Evolutionary conservation across 1,140 invertebrate species (phyloP), one percentile per base, ranked within the genome.

Genomic region (Drosophila chauvacae): DNA sequence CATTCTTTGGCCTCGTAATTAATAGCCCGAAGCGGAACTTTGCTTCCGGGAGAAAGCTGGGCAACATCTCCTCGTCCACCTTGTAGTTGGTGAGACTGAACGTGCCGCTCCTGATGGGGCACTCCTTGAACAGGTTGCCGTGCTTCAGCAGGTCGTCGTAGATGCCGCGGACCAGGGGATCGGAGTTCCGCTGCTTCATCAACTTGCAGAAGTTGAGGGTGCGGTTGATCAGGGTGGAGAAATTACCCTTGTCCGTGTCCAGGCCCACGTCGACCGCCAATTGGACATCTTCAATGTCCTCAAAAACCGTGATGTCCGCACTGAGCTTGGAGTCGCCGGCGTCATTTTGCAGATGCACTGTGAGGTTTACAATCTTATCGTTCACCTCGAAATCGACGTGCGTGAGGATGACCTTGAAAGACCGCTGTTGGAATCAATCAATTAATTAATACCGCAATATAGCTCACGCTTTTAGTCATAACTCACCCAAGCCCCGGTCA

Each of bases 21-120:
- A 51, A 20, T 1, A 92, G 6, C 1, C 50, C 33, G 1, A 78
- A 47, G 39, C 70, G 69, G 47, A 92, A 92, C 26, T 58, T 82
- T 0, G 88, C 64, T 58, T 92, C 91, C 4, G 91, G 91, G 18
- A 92, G 37, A 63, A 78, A 92, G 33, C 86, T 90, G 16, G 91
- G 91, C 53, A 92, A 23, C 28, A 85, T 37, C 26, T 92, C 91
- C 71, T 92, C 91, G 74, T 92, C 86, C 20, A 91, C 48, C 13
- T 53, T 71, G 44, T 92, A 92, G 47, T 82, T 62, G 5, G 44
- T 55, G 7, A 92, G 9, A 3, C 53, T 57, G 33, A 86, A 92
- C 28, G 51, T 55, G 9, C 83, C 91, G 13, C 70, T 85, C 7
- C 66, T 59, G 10, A 92, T 60, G 28, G 91, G 91, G 7, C 91